Evolutionary conservation across 35 echinoderm and acorn worm species (phyloP).

Genomic region (Heliocidaris tuberculata): DNA sequence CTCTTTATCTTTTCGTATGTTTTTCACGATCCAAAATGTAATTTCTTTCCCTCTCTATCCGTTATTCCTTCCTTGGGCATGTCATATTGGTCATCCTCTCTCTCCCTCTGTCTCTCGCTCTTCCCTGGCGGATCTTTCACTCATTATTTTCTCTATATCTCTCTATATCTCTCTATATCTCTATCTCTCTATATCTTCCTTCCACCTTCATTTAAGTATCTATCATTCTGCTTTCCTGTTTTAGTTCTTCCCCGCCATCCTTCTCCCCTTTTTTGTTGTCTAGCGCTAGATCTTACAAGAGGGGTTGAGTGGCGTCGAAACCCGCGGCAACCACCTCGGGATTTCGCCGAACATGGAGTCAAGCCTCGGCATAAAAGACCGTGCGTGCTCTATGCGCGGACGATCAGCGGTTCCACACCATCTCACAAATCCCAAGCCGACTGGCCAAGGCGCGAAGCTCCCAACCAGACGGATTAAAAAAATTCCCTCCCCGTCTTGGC

Average conservation of each 20-base stretch:
- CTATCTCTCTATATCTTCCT: not conserved
- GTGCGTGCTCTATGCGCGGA: not conserved
- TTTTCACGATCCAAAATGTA: no score
- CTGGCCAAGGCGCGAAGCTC: not conserved
- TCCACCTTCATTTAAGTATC: not conserved
- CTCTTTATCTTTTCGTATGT: not conserved
- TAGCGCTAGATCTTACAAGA: not conserved
- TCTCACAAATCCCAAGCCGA: constrained; percentile 39
- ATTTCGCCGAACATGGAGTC: constrained; percentile 29
- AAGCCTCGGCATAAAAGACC: constrained; percentile 19
- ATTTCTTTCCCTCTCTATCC: not conserved
- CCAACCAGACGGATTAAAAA: constrained; percentile 23
- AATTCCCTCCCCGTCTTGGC: not conserved
- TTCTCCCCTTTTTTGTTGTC: not conserved
- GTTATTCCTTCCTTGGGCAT: not conserved
- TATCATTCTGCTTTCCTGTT: not conserved
- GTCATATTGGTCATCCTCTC: not conserved
- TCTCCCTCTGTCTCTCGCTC: not conserved
- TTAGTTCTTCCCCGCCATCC: not conserved
- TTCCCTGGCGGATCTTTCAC: not conserved
- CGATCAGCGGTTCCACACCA: constrained; percentile 27
- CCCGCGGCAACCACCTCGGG: constrained; percentile 1
- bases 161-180: not conserved
- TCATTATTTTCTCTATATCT: not conserved
- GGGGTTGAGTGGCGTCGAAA: not conserved